These are phyloP conservation scores for Hippocampus zosterae DNA, from an alignment of 2,113 vertebrate species.

Conservation along the genomic window DNA sequence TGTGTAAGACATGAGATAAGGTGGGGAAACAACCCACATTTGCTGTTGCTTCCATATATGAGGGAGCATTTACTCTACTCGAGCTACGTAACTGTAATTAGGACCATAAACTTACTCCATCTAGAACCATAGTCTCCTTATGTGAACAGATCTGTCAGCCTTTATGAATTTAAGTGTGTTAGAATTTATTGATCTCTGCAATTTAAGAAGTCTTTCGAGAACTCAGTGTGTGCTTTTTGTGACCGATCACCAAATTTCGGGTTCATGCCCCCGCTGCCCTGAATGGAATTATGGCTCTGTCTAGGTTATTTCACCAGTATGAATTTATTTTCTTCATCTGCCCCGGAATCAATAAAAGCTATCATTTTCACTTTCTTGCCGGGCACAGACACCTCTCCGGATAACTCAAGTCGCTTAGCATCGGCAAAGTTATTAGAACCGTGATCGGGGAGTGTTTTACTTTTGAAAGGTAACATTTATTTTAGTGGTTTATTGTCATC, in stretches of 20 bases:
- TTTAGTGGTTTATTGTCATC: no score
- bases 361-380: no score
- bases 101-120: constrained; percentile 51
- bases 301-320: neutral
- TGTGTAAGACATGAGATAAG: constrained; percentile 61
- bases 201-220: constrained; percentile 69
- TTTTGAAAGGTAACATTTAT: no score
- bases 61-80: constrained; percentile 50
- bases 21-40: constrained; percentile 57
- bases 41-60: constrained; percentile 56
- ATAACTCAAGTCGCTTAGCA: no score
- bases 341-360: no score
- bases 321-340: no score
- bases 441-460: no score
- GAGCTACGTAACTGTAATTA: constrained; percentile 48
- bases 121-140: constrained; percentile 44
- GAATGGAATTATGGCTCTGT: neutral
- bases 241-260: neutral
- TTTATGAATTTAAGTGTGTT: constrained; percentile 51
- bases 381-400: no score
- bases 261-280: neutral
- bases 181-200: constrained; percentile 40
- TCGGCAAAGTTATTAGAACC: no score
- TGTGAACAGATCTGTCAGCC: constrained; percentile 67
- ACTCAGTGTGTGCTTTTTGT: constrained; percentile 10